A percentile compares a stretch with the other conserved stretches of the same genome.
phyloP scores from a whole-genome alignment of 2,797 vertebrate genomes.

The Zenarchopterus dispar region DNA sequence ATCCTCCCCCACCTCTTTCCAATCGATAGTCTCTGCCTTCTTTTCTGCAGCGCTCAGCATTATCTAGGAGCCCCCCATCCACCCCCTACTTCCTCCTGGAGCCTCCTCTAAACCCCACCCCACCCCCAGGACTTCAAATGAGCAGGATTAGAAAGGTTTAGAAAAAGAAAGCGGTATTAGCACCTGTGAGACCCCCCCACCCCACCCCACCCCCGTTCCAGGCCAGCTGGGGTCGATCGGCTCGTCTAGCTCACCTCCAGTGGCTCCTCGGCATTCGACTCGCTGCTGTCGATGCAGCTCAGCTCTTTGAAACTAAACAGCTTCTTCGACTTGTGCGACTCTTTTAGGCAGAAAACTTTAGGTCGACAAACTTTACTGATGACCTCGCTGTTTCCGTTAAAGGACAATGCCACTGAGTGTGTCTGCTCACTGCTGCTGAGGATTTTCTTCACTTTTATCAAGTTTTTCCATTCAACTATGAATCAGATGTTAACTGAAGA shows the following conservation, averaged over 20 bases:
- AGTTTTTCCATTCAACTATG: no score
- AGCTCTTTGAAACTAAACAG: conserved; percentile 62
- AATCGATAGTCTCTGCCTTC: conserved; percentile 65
- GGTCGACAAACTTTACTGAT: conserved; percentile 49
- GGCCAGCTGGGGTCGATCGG: conserved; percentile 62
- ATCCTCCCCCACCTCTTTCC: conserved; percentile 21
- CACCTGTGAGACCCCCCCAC: conserved; percentile 43
- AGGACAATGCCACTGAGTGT: conserved; percentile 22
- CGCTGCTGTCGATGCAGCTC: conserved; percentile 57
- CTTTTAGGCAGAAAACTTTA: conserved; percentile 45
- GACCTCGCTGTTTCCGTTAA: conserved; percentile 46
- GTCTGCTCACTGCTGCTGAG: no score
- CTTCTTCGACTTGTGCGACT: conserved; percentile 49
- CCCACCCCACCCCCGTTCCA: not conserved
- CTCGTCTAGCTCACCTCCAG: conserved; percentile 58
- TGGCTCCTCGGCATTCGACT: conserved; percentile 53
- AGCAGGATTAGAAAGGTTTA: conserved; percentile 57
- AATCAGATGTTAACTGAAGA: no score
- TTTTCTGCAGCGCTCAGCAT: conserved; percentile 73
- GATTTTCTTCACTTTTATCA: no score
- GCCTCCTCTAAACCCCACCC: conserved; percentile 19
- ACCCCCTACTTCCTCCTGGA: not conserved
- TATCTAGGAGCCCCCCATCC: conserved; percentile 56
- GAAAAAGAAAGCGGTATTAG: conserved; percentile 34
- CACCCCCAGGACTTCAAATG: conserved; percentile 68